Evolutionary conservation across 2,797 vertebrate genomes (phyloP), one percentile per base, ranked within the genome.

Genomic region (Tadarida brasiliensis): DNA sequence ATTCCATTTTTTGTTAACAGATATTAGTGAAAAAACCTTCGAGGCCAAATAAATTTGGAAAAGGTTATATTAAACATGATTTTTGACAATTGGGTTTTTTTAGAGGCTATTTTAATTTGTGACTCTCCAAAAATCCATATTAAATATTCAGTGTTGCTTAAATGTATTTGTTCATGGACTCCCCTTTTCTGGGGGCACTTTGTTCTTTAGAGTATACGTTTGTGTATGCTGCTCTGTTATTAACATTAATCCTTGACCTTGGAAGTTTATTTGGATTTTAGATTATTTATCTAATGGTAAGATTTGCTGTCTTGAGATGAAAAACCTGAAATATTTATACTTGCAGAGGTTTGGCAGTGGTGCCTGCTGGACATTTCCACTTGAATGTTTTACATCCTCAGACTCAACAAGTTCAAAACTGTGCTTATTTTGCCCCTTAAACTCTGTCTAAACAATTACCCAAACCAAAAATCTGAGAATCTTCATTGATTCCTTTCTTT

Each of bases 201-300:
- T 89, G 56, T 65, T 95, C 59, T 35, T 54, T 35, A 80, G 44
- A 85, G 24, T 33, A 54, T 68, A 61, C 11, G 77, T 94, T 77
- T 16, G 24, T 84, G 56, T 73, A 16, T 95, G 44, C 61, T 71
- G 1, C 2, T 77, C 35, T 80, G 0, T 71, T 91, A 35, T n/a
- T 93, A 70, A 61, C n/a, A 44, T 71, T 73, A 90, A 83, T 71
- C 14, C 33, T 87, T 94, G 47, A 49, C 16, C 33, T 95, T 59
- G 70, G 49, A 96, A 59, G 11, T 71, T 82, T 83, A 76, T 76
- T 95, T 94, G 33, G 11, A 33, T 87, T 91, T 93, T 93, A 86
- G 49, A 49, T 88, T 87, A 71, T 71, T 92, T 96, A 93, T 47
- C 33, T 93, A 81, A 87, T 65, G 39, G 92, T 80, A 94, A 80